These are phyloP conservation scores for Myotis brandtii DNA, from an alignment of 2,113 vertebrate species.

Conservation along the genomic window DNA sequence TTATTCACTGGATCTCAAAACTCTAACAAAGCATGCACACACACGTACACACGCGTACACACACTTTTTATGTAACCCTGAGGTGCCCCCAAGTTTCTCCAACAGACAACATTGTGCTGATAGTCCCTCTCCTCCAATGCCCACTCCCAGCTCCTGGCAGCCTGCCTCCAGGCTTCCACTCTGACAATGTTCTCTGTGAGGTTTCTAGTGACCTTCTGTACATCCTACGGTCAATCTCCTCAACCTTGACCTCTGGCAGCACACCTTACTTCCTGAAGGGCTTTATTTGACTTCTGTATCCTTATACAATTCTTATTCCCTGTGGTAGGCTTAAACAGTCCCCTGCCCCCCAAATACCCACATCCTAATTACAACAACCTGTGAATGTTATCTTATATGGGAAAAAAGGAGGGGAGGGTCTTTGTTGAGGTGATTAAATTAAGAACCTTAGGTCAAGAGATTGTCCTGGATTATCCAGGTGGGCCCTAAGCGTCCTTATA, in stretches of 20 bases:
- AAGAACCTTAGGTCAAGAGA: neutral
- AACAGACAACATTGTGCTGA: neutral
- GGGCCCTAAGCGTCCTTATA: neutral
- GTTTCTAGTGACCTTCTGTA: neutral
- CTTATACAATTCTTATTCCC: neutral
- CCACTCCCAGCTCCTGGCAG: neutral
- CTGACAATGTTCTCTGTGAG: neutral
- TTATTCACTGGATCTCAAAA: neutral
- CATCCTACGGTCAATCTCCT: neutral
- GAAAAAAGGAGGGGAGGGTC: accelerated
- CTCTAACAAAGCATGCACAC: neutral
- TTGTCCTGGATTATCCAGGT: neutral
- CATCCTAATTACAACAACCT: neutral
- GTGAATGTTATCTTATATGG: neutral
- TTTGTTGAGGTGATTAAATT: neutral
- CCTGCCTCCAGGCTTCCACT: neutral
- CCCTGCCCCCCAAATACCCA: neutral
- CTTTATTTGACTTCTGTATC: neutral
- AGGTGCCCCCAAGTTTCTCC: neutral
- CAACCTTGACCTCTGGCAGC: neutral
- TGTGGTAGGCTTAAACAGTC: neutral
- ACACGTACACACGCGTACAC: neutral
- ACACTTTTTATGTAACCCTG: neutral
- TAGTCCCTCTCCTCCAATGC: neutral
- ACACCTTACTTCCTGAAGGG: neutral